phyloP scores from a whole-genome alignment of 2,888 invertebrate species.

The Hyposoter dolosus region DNA sequence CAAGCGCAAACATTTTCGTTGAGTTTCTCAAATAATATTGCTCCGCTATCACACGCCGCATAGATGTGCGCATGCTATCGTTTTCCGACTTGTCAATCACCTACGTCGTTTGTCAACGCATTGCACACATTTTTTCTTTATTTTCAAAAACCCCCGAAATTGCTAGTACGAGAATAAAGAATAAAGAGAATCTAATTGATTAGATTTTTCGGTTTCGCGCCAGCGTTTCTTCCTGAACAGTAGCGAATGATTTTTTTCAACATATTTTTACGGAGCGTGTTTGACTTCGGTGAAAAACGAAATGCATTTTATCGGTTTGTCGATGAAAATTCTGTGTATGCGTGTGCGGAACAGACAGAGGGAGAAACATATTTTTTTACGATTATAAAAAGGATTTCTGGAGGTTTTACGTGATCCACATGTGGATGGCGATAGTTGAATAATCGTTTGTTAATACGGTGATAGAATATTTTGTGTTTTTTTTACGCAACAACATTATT shows the following conservation, averaged over 20 bases:
- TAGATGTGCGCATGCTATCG: slow-evolving; percentile 15
- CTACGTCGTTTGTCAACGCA: background rate
- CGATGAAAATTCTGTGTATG: background rate
- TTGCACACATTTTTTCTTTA: slow-evolving; percentile 45
- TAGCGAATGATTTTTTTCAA: slow-evolving; percentile 43
- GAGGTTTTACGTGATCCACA: slow-evolving; percentile 42
- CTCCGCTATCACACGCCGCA: slow-evolving; percentile 39
- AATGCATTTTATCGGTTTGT: slow-evolving; percentile 56
- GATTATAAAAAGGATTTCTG: slow-evolving; percentile 26
- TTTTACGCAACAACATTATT: background rate
- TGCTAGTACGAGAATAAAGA: background rate
- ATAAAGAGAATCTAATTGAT: background rate
- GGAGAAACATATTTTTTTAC: slow-evolving; percentile 59
- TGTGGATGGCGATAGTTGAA: slow-evolving; percentile 37
- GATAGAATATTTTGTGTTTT: slow-evolving; percentile 43
- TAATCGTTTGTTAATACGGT: slow-evolving; percentile 52
- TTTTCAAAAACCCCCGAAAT: slow-evolving; percentile 15
- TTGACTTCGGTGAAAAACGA: slow-evolving; percentile 14
- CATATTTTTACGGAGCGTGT: slow-evolving; percentile 29
- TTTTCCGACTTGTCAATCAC: slow-evolving; percentile 28
- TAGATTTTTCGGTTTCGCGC: background rate
- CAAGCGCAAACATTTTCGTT: slow-evolving; percentile 22
- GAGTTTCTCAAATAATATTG: slow-evolving; percentile 35
- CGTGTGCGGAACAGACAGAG: slow-evolving; percentile 14
- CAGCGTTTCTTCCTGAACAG: background rate